These are phyloP conservation scores for Leptinotarsa rubiginosa DNA, from an alignment of 2,888 invertebrate genomes.

Conservation along the genomic window DNA sequence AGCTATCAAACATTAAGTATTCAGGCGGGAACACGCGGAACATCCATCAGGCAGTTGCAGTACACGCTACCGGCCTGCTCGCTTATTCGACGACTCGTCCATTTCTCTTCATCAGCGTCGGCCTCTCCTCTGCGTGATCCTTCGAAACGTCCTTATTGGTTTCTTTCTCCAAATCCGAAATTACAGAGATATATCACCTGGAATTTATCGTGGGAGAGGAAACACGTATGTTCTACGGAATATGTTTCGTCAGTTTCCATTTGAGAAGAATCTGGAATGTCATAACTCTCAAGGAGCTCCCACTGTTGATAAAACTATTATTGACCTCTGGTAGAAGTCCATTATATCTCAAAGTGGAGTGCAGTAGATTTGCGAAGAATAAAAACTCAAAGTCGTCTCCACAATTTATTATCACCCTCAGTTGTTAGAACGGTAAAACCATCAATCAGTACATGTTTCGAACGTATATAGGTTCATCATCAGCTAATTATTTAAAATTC, in stretches of 20 bases:
- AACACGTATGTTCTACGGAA: neutral
- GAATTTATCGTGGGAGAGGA: slow-evolving; percentile 37
- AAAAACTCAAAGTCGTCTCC: too few relatives aligned
- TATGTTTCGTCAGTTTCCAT: neutral
- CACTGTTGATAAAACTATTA: too few relatives aligned
- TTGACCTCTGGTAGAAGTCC: too few relatives aligned
- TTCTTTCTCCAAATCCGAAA: slow-evolving; percentile 57
- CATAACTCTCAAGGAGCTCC: too few relatives aligned
- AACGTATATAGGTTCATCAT: too few relatives aligned
- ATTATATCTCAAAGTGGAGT: too few relatives aligned
- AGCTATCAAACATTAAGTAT: slow-evolving; percentile 63
- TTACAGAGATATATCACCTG: slow-evolving; percentile 49
- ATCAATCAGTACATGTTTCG: too few relatives aligned
- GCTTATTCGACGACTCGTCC: slow-evolving; percentile 55
- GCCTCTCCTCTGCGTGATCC: slow-evolving; percentile 61
- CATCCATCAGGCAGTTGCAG: slow-evolving; percentile 60
- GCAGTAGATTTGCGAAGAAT: too few relatives aligned
- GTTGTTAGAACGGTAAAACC: too few relatives aligned
- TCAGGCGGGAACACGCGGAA: slow-evolving; percentile 60
- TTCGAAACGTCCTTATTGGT: slow-evolving; percentile 62
- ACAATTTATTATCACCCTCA: too few relatives aligned
- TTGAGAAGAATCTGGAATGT: neutral
- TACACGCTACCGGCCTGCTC: slow-evolving; percentile 49
- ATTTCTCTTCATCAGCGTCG: slow-evolving; percentile 65
- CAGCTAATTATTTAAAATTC: too few relatives aligned